Conservation (phyloP, 2,888 invertebrate species). For the Lamproptera curius region DNA sequence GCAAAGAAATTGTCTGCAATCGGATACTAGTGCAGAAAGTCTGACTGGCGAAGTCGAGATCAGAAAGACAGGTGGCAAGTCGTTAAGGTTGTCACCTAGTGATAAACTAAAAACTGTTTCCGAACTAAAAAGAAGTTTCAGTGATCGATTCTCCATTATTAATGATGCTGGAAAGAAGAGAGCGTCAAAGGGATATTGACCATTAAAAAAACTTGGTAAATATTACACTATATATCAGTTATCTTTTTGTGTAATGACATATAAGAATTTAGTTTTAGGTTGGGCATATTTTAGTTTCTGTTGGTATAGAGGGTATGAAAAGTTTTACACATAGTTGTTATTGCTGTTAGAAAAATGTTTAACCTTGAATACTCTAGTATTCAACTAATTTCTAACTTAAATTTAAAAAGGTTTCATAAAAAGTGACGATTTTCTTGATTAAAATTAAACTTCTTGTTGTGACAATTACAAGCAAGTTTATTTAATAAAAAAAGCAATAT, state of each 20-base stretch:
- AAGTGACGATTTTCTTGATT: no score
- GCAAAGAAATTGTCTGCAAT: constrained; percentile 26
- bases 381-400: background rate
- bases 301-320: no score
- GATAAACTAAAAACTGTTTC: constrained; percentile 42
- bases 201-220: constrained; percentile 73
- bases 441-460: no score
- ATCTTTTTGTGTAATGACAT: constrained; percentile 1
- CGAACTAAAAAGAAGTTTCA: constrained; percentile 69
- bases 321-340: background rate
- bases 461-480: no score
- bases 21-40: constrained; percentile 30
- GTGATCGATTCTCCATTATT: constrained; percentile 66
- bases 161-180: constrained; percentile 55
- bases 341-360: background rate
- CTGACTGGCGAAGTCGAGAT: constrained; percentile 39
- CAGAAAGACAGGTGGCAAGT: constrained; percentile 50
- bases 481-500: no score
- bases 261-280: background rate
- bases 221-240: constrained; percentile 21
- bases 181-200: constrained; percentile 56
- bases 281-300: background rate
- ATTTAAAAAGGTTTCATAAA: background rate
- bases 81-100: constrained; percentile 52
- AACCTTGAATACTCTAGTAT: background rate